Evolutionary conservation across 2,888 invertebrate genomes (phyloP).

Genomic region (Melanargia galathea): DNA sequence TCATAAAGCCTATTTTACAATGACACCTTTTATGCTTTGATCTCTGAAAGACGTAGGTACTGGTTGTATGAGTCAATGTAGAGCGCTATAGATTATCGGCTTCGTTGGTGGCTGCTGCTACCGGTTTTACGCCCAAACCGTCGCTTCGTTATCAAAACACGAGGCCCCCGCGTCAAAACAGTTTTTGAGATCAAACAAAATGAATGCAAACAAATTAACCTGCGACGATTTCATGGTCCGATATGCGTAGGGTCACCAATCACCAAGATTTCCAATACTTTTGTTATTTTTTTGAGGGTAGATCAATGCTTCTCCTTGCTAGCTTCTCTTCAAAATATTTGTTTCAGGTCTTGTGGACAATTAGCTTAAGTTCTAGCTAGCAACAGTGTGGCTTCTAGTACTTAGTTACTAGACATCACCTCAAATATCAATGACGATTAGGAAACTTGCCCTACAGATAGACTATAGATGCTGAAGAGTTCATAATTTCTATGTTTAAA

Average conservation of each 20-base stretch:
- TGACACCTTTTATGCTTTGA: constrained; percentile 7
- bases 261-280: background rate
- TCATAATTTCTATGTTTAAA: too few species aligned
- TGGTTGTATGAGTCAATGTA: constrained; percentile 33
- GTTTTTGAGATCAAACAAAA: constrained; percentile 55
- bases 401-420: too few species aligned
- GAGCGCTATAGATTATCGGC: constrained; percentile 44
- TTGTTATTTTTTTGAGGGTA: background rate
- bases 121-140: constrained; percentile 69
- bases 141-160: constrained; percentile 56
- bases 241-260: constrained; percentile 43
- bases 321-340: background rate
- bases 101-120: constrained; percentile 61
- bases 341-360: background rate
- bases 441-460: too few species aligned
- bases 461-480: too few species aligned
- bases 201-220: constrained; percentile 58
- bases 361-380: background rate
- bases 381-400: too few species aligned
- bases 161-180: constrained; percentile 61
- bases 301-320: too few species aligned
- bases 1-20: constrained; percentile 21
- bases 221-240: constrained; percentile 55
- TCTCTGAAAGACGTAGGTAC: constrained; percentile 15
- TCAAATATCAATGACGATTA: too few species aligned